Conservation (phyloP, 2,888 invertebrate species). For the Agonum fuliginosum region DNA sequence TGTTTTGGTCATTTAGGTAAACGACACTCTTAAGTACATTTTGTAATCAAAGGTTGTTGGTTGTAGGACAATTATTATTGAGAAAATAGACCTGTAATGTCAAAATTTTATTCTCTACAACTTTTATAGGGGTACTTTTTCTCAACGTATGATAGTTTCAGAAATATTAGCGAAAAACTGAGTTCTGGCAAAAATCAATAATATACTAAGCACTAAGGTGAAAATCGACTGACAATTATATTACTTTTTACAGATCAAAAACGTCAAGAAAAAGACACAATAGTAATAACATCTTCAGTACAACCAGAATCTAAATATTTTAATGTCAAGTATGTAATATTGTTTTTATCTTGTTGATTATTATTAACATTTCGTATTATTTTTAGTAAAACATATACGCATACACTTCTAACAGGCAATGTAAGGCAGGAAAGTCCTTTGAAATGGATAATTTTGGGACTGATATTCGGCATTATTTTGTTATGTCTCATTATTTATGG, state of each 20-base stretch:
- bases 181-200: too few relatives aligned
- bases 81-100: too few relatives aligned
- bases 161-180: too few relatives aligned
- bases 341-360: slow-evolving; percentile 4
- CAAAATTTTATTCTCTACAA: too few relatives aligned
- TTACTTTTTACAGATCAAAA: slow-evolving; percentile 64
- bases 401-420: slow-evolving; percentile 37
- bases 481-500: slow-evolving; percentile 69
- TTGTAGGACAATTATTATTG: too few relatives aligned
- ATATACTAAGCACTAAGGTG: too few relatives aligned
- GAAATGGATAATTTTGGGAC: slow-evolving; percentile 46
- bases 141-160: too few relatives aligned
- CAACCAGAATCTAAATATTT: slow-evolving; percentile 46
- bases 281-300: slow-evolving; percentile 63
- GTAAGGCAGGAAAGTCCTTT: slow-evolving; percentile 25
- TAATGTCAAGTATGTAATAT: slow-evolving; percentile 42
- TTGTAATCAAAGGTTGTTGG: too few relatives aligned
- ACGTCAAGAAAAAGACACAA: slow-evolving; percentile 70
- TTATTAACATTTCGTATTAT: not conserved
- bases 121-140: too few relatives aligned
- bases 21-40: too few relatives aligned
- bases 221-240: too few relatives aligned
- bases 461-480: slow-evolving; percentile 69
- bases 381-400: slow-evolving; percentile 52
- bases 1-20: too few relatives aligned